These are phyloP conservation scores for Gobius niger DNA, from an alignment of 2,113 vertebrate species.

Conservation along the genomic window DNA sequence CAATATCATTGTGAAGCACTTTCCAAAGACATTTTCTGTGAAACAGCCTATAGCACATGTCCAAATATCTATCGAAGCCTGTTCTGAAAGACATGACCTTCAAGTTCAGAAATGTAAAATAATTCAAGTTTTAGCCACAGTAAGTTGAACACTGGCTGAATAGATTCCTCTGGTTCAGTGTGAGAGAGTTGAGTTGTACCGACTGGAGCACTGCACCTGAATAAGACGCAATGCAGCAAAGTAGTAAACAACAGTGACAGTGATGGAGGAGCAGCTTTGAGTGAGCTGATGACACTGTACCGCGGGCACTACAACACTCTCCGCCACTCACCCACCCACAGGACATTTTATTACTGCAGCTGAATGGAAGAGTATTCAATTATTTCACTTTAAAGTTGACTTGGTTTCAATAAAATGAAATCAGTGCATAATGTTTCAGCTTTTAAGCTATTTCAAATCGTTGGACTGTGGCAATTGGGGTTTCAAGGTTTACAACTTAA, in stretches of 20 bases:
- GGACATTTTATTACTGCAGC: constrained; percentile 5
- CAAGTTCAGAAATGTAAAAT: constrained; percentile 3
- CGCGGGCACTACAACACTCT: constrained; percentile 21
- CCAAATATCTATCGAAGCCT: too few species aligned
- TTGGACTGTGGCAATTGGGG: too few species aligned
- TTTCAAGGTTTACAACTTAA: too few species aligned
- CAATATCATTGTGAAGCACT: too few species aligned
- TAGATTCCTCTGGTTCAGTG: background rate
- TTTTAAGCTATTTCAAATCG: too few species aligned
- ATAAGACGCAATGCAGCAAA: constrained; percentile 42
- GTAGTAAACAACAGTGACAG: constrained; percentile 48
- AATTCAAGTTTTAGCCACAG: background rate
- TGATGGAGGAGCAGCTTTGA: constrained; percentile 42
- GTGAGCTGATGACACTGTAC: constrained; percentile 44
- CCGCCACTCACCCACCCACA: constrained; percentile 13
- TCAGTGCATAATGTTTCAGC: too few species aligned
- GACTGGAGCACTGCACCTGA: constrained; percentile 7
- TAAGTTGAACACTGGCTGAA: background rate
- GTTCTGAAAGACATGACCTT: constrained; percentile 2
- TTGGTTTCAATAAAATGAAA: too few species aligned
- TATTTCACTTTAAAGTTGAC: too few species aligned
- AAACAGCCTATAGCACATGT: too few species aligned
- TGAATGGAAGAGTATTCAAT: background rate
- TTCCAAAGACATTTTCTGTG: too few species aligned
- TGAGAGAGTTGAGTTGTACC: constrained; percentile 2